Evolutionary conservation across 2,797 vertebrate species (phyloP).

Genomic region (Cyprinella venusta): DNA sequence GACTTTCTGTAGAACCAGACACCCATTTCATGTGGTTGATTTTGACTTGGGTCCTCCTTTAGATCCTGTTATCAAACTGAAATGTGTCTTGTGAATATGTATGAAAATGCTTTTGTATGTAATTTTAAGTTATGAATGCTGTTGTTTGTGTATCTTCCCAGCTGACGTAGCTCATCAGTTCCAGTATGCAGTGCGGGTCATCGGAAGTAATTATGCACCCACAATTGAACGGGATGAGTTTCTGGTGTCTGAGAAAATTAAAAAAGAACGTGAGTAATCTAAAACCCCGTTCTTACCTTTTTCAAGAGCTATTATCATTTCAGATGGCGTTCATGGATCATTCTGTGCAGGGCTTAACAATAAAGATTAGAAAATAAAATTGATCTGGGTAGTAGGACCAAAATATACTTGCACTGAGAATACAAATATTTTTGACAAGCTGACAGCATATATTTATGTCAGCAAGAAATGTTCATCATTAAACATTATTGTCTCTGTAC

Average conservation of each 20-base stretch:
- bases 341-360: not conserved
- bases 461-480: not conserved
- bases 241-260: constrained; percentile 96
- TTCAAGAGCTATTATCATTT: not conserved
- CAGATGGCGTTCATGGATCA: not conserved
- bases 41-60: not conserved
- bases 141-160: constrained; percentile 64
- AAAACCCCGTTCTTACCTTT: not conserved
- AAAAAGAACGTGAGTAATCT: constrained; percentile 92
- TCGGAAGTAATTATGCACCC: constrained; percentile 97
- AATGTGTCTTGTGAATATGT: not conserved
- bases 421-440: not conserved
- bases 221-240: constrained; percentile 97
- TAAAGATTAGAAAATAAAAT: not conserved
- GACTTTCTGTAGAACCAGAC: not conserved
- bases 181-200: constrained; percentile 96
- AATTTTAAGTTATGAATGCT: not conserved
- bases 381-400: not conserved
- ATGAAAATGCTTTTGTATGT: not conserved
- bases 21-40: not conserved
- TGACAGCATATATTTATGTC: too few species aligned
- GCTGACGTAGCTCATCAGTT: constrained; percentile 97
- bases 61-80: not conserved
- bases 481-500: not conserved
- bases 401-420: not conserved